Percentiles rank a stretch among this genome's conserved stretches.
Conservation (phyloP, 2,888 invertebrate genomes). For the Leptopilina drosophilae region DNA sequence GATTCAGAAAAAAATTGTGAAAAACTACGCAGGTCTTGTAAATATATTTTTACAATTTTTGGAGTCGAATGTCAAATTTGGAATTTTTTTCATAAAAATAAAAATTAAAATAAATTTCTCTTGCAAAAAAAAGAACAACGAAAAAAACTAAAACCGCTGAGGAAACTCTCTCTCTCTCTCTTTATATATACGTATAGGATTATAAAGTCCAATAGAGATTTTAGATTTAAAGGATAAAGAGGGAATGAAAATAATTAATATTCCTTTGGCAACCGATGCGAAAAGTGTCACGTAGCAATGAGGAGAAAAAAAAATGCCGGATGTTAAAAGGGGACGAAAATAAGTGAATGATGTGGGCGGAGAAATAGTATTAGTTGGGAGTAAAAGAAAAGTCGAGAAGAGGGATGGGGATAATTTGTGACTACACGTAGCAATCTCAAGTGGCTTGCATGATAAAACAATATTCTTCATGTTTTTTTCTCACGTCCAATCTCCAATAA, state of each 20-base stretch:
- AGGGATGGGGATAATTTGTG: constrained; percentile 22
- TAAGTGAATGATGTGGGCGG: constrained; percentile 28
- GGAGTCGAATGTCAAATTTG: too few species aligned
- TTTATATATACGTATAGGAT: too few species aligned
- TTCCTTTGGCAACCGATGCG: constrained; percentile 4
- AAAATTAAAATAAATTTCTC: too few species aligned
- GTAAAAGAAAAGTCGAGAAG: constrained; percentile 17
- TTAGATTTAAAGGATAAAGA: neutral
- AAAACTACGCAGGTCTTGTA: too few species aligned
- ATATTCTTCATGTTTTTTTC: constrained; percentile 5
- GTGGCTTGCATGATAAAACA: constrained; percentile 2
- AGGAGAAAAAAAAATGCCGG: neutral
- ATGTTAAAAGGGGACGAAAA: constrained; percentile 14
- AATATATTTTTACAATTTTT: too few species aligned
- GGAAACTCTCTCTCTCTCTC: too few species aligned
- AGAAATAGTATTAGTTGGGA: constrained; percentile 30
- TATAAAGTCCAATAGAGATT: neutral
- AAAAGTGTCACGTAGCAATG: constrained; percentile 16
- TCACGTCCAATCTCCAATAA: too few species aligned
- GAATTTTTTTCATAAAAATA: too few species aligned
- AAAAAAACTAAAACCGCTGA: too few species aligned
- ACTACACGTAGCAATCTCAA: neutral
- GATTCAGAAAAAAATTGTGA: too few species aligned
- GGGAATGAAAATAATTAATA: neutral
- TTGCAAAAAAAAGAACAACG: too few species aligned